A percentile compares a stretch with the other conserved stretches of the same genome.
Evolutionary conservation across 2,797 vertebrate species (phyloP).

Genomic region (Ispidina picta): DNA sequence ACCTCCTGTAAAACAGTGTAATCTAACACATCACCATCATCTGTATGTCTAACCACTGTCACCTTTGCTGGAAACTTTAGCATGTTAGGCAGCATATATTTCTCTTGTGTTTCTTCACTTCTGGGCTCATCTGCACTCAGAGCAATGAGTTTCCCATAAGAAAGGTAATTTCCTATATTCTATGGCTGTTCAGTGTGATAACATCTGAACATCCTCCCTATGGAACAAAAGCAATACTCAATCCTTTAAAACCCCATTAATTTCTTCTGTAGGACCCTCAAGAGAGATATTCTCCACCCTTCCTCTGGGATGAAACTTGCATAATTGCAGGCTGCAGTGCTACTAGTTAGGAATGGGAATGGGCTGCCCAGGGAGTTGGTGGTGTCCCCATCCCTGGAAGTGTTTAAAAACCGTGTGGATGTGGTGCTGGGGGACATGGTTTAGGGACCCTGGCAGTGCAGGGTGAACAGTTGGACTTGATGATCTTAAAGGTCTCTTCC

Average conservation of each 20-base stretch:
- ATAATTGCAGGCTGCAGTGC: neutral
- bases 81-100: neutral
- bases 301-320: neutral
- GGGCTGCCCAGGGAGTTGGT: too few species aligned
- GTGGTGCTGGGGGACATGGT: too few species aligned
- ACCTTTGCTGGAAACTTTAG: neutral
- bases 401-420: too few species aligned
- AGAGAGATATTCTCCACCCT: neutral
- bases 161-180: neutral
- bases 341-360: too few species aligned
- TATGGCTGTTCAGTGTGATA: neutral
- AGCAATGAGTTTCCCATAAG: neutral
- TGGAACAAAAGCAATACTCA: neutral
- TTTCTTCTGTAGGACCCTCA: neutral
- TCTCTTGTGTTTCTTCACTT: neutral
- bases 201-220: neutral
- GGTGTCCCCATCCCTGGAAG: too few species aligned
- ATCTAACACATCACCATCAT: neutral
- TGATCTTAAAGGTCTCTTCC: too few species aligned
- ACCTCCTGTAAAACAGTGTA: neutral
- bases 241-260: neutral
- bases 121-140: neutral
- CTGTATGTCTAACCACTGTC: neutral
- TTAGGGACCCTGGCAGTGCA: too few species aligned
- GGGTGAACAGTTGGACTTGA: too few species aligned